Evolutionary conservation across 2,888 invertebrate genomes (phyloP).

Genomic region (Protodeltote pygarga): DNA sequence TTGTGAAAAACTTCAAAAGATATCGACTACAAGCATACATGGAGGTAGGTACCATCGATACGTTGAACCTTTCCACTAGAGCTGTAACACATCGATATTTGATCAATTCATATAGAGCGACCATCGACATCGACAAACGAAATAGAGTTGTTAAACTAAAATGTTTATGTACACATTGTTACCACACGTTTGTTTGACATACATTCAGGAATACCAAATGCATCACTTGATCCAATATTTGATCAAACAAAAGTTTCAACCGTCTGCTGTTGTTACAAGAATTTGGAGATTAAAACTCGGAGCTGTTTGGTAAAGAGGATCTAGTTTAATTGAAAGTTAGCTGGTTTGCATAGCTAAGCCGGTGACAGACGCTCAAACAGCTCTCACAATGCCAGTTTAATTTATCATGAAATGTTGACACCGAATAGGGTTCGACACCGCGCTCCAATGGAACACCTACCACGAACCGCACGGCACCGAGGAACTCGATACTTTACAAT

Average conservation of each 20-base stretch:
- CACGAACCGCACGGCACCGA: neutral
- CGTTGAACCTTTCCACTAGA: slow-evolving; percentile 3
- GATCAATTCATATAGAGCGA: slow-evolving; percentile 19
- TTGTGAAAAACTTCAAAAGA: slow-evolving; percentile 32
- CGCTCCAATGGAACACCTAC: slow-evolving; percentile 16
- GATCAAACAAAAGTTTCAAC: slow-evolving; percentile 21
- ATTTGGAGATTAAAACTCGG: slow-evolving; percentile 27
- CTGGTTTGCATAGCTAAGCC: slow-evolving; percentile 30
- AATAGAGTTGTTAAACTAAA: slow-evolving; percentile 6
- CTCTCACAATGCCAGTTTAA: slow-evolving; percentile 46
- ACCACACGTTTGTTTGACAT: slow-evolving; percentile 10
- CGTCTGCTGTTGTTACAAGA: slow-evolving; percentile 17
- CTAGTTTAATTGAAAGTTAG: slow-evolving; percentile 32
- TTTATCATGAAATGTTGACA: slow-evolving; percentile 51
- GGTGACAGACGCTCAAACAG: slow-evolving; percentile 34
- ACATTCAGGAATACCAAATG: slow-evolving; percentile 1
- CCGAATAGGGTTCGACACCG: slow-evolving; percentile 45
- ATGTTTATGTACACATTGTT: slow-evolving; percentile 5
- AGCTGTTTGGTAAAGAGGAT: slow-evolving; percentile 18
- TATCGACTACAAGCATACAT: slow-evolving; percentile 20
- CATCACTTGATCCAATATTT: slow-evolving; percentile 36
- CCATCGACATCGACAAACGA: slow-evolving; percentile 6
- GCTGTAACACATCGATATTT: slow-evolving; percentile 11
- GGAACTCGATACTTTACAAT: neutral
- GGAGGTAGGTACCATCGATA: slow-evolving; percentile 11